Evolutionary conservation across 2,113 vertebrate genomes (phyloP).

Genomic region (Dunckerocampus dactyliophorus): DNA sequence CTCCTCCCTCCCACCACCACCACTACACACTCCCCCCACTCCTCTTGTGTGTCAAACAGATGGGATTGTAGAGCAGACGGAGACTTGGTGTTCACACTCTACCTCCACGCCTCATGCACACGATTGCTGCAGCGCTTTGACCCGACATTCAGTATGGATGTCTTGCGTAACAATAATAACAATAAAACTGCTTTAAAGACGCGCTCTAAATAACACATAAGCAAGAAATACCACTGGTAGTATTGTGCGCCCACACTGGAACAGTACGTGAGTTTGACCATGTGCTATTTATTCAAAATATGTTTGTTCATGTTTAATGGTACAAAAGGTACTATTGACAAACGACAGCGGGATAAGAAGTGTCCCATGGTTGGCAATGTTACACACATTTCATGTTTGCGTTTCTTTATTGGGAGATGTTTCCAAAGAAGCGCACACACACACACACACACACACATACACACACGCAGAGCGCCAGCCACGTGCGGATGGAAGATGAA

Average conservation of each 20-base stretch:
- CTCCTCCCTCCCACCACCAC: slow-evolving; percentile 51
- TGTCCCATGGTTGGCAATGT: no score
- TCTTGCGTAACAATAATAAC: background rate
- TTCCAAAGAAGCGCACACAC: slow-evolving; percentile 27
- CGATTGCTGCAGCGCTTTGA: slow-evolving; percentile 39
- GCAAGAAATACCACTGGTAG: background rate
- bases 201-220: background rate
- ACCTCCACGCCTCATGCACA: slow-evolving; percentile 50
- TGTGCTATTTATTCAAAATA: background rate
- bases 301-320: background rate
- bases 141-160: slow-evolving; percentile 10
- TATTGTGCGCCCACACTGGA: background rate
- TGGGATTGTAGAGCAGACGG: slow-evolving; percentile 68
- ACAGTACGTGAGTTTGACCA: background rate
- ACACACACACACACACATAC: slow-evolving; percentile 16
- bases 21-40: slow-evolving; percentile 39
- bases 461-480: slow-evolving; percentile 21
- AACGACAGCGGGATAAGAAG: no score
- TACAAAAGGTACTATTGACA: background rate
- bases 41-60: slow-evolving; percentile 70
- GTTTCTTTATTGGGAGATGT: slow-evolving; percentile 8
- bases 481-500: slow-evolving; percentile 45
- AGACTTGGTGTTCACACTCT: slow-evolving; percentile 46
- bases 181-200: background rate
- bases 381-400: slow-evolving; percentile 18